Evolutionary conservation across 2,797 vertebrate species (phyloP).

Genomic region (Pseudocheirus occidentalis): DNA sequence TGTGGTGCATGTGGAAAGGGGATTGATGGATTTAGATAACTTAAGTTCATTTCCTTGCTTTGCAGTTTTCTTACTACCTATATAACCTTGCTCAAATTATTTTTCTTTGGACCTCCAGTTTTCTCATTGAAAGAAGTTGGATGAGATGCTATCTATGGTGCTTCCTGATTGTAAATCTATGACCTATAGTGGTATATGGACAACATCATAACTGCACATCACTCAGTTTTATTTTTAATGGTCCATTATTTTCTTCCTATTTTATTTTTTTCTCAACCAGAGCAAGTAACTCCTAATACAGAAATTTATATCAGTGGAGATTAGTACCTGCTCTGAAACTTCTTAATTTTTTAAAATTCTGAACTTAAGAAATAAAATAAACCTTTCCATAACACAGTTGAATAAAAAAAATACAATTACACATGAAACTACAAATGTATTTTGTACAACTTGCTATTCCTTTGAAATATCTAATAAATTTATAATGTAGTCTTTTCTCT

Average conservation of each 20-base stretch:
- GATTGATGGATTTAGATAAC: background rate
- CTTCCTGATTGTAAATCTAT: background rate
- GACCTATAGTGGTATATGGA: background rate
- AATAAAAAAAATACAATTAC: background rate
- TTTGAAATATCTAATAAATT: background rate
- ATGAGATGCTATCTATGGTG: background rate
- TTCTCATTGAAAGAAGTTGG: background rate
- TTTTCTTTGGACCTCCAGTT: background rate
- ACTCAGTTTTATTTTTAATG: background rate
- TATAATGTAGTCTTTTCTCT: background rate
- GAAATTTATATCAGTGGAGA: background rate
- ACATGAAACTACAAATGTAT: background rate
- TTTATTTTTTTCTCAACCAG: background rate
- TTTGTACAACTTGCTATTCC: background rate
- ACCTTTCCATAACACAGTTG: background rate
- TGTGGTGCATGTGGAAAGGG: background rate
- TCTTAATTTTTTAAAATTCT: background rate
- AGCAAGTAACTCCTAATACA: background rate
- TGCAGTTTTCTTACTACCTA: background rate
- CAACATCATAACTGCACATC: background rate
- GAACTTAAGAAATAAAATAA: background rate
- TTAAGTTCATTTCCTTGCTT: background rate
- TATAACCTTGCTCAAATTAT: background rate
- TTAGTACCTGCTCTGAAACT: background rate
- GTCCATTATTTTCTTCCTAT: background rate